Evolutionary conservation across 2,797 vertebrate species (phyloP), one percentile per base, ranked within the genome.

Genomic region (Tapirus indicus): DNA sequence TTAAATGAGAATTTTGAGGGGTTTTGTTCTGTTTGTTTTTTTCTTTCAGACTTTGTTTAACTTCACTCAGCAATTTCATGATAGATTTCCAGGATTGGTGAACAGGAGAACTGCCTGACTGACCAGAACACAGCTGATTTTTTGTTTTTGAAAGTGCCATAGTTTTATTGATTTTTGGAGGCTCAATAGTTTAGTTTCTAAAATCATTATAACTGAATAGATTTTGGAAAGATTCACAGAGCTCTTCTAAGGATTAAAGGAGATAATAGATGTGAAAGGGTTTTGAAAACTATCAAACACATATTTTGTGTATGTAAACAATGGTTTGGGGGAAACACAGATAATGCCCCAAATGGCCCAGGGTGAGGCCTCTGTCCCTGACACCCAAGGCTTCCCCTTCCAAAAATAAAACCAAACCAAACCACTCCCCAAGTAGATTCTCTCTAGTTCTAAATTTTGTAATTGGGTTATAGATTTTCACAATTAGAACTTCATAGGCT

Each of bases 181-280:
- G 86, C 17, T 92, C 25, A 44, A 21, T 74, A 58, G 64, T 93
- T 95, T 64, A 60, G 41, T 83, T 96, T 95, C 78, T 94, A 79
- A 93, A 94, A 89, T 91, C 58, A 32, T 60, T 68, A 32, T 20
- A 93, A 74, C 25, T 32, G 20, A 69, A 62, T 78, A 47, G 71
- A 75, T 84, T 94, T 87, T 60, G 60, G 41, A 87, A 93, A 91
- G 18, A 78, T 35, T 79, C 92, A 77, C 29, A 62, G 68, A 88
- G 7, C 66, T 85, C 21, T 69, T 93, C 38, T 64, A 64, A 88
- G 69, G 35, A 54, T 83, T 85, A 78, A 88, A 88, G 47, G 77
- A 85, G 38, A 68, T 69, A 64, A 52, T 6, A 69, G 38, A 69
- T 49, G 68, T 74, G 69, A 69, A 82, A 71, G 13, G 3, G 1